Evolutionary conservation across 2,113 vertebrate genomes (phyloP), one percentile per base, ranked within the genome.

Genomic region (Butorides virescens): DNA sequence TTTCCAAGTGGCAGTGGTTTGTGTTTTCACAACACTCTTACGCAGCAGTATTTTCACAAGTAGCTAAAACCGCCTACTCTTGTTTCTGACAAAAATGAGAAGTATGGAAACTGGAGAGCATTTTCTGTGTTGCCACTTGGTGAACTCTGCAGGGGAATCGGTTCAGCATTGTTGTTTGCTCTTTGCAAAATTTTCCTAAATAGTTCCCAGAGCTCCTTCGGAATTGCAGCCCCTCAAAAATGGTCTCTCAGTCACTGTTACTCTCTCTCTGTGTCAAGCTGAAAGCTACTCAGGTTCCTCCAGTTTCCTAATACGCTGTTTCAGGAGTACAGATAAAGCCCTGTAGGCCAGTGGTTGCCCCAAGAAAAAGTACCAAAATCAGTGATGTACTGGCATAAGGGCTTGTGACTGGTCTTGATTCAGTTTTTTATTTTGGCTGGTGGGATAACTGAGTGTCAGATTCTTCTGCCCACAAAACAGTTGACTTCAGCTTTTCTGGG

Each of bases 261-360:
- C 0, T 50, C 14, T 15, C 15, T 50, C 72, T 66, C 32, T 4
- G 2, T 68, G 26, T 77, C 59, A 52, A 46, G 22, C 23, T 81
- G 29, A 84, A 88, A 75, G 27, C 39, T 68, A 21, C 32, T 39
- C 0, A 0, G 32, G 9, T 44, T 87, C 56, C 14, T 79, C 10
- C 10, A 15, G 8, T 68, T 88, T 53, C 30, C 50, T 44, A 22
- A 13, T 26, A 10, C 49, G 19, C 59, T 85, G 4, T 58, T 86
- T 50, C 42, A 58, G 34, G 21, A 74, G 23, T 50, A 30, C 61
- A 74, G 39, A 23, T 73, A 17, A 62, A 53, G 25, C 49, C 30
- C 7, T 37, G 2, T 6, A 71, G 22, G 29, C 42, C 15, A 2
- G 3, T 0, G 0, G 34, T 11, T 80, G n/a, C 10, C 32, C 14